Percentiles rank a stretch among this genome's conserved stretches.
Evolutionary conservation across 2,888 invertebrate species (phyloP).

Genomic region (Ctenicera cuprea): DNA sequence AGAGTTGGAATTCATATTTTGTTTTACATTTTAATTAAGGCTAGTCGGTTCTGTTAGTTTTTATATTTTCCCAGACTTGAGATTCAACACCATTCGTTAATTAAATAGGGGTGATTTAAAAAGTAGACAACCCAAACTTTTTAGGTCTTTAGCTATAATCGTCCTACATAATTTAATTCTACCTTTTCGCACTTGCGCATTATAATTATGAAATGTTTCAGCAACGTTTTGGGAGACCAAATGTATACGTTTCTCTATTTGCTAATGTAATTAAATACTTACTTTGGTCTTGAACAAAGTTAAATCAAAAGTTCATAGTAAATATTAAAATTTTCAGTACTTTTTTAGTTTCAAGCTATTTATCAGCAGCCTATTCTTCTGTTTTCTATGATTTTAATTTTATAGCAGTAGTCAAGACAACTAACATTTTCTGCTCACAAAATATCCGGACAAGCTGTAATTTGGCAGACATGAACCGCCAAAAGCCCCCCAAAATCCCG

Average conservation of each 20-base stretch:
- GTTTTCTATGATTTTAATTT: too few relatives aligned
- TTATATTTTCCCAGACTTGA: constrained; percentile 7
- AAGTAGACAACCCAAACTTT: constrained; percentile 1
- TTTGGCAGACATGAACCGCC: too few relatives aligned
- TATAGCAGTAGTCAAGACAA: too few relatives aligned
- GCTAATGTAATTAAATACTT: too few relatives aligned
- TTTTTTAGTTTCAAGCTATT: too few relatives aligned
- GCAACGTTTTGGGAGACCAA: neutral
- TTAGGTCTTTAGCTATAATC: neutral
- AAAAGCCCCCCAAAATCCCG: too few relatives aligned
- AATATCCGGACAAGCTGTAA: too few relatives aligned
- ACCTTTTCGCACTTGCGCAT: neutral
- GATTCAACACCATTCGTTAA: neutral
- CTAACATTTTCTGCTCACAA: too few relatives aligned
- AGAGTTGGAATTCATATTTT: neutral
- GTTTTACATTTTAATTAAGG: constrained; percentile 19
- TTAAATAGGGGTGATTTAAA: constrained; percentile 5
- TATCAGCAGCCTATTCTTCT: too few relatives aligned
- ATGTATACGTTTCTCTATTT: neutral
- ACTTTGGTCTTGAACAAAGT: too few relatives aligned
- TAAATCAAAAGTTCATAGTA: too few relatives aligned
- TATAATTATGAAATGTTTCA: neutral
- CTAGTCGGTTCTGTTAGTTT: constrained; percentile 17
- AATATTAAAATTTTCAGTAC: too few relatives aligned
- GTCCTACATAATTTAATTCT: neutral